Percentiles rank a stretch among this genome's conserved stretches.
These are phyloP conservation scores for Cnemophilus loriae DNA, from an alignment of 2,113 vertebrate species.

Conservation along the genomic window DNA sequence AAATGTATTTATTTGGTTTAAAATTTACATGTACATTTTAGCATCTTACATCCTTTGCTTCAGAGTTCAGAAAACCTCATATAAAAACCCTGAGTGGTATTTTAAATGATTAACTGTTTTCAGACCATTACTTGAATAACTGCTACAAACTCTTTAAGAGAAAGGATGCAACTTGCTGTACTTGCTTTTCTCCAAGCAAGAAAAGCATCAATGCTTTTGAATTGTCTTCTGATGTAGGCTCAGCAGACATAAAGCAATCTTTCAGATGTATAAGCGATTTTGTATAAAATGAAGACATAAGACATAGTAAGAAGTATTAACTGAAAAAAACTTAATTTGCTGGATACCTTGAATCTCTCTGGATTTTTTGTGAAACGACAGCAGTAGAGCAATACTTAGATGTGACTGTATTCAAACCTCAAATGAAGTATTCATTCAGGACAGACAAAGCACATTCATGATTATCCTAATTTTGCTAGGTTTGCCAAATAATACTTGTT, in stretches of 20 bases:
- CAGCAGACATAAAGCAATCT: background rate
- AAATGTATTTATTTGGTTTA: background rate
- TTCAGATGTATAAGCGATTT: background rate
- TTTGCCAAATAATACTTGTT: background rate
- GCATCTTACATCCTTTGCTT: background rate
- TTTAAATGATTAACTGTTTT: background rate
- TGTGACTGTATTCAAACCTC: background rate
- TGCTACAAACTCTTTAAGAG: too few relatives aligned
- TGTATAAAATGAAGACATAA: background rate
- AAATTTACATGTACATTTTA: background rate
- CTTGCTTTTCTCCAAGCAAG: background rate
- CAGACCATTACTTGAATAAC: background rate
- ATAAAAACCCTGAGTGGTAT: background rate
- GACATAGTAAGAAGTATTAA: background rate
- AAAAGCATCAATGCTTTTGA: background rate
- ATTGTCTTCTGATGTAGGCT: background rate
- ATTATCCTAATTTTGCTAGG: background rate
- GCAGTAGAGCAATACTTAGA: background rate
- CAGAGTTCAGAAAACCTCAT: background rate
- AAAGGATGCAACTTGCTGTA: rapidly evolving
- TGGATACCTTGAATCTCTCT: background rate
- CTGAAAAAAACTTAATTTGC: background rate
- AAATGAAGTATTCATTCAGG: background rate
- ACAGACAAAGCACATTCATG: background rate
- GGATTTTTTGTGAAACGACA: background rate